Evolutionary conservation across 2,888 invertebrate species (phyloP).

Genomic region (Melanostoma scalare): DNA sequence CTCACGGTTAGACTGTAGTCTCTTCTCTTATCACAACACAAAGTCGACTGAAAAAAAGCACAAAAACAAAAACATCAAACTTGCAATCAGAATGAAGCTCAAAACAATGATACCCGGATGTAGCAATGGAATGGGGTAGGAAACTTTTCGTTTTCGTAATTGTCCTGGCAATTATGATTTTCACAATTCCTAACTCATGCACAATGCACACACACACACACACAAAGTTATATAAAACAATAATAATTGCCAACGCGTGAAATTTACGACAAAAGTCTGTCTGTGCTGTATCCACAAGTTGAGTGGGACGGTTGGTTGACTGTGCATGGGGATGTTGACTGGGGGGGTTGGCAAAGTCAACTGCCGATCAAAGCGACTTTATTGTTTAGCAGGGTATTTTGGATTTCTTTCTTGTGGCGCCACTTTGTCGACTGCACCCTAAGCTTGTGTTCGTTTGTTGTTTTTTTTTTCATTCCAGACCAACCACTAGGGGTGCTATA

Average conservation of each 20-base stretch:
- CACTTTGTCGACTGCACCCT: conserved; percentile 63
- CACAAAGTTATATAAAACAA: conserved; percentile 23
- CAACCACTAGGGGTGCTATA: conserved; percentile 24
- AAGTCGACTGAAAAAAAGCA: conserved; percentile 1
- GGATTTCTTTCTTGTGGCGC: conserved; percentile 51
- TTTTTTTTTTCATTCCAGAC: not conserved
- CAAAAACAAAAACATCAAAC: conserved; percentile 19
- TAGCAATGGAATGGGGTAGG: conserved; percentile 12
- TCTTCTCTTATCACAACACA: conserved; percentile 14
- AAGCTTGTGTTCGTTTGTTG: conserved; percentile 8
- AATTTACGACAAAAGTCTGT: conserved; percentile 69
- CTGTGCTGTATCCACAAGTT: conserved; percentile 22
- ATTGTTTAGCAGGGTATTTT: conserved; percentile 54
- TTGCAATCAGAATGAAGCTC: conserved; percentile 42
- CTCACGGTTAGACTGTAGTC: not conserved
- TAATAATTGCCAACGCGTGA: conserved; percentile 65
- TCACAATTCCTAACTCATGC: conserved; percentile 22
- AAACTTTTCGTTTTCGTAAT: conserved; percentile 68
- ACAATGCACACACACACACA: conserved; percentile 11
- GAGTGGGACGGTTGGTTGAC: not conserved
- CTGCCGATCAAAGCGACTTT: conserved; percentile 67
- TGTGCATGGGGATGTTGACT: conserved; percentile 4
- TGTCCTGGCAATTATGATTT: conserved; percentile 71
- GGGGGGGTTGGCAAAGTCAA: conserved; percentile 43
- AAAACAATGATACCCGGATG: conserved; percentile 49